These are phyloP conservation scores for Caenorhabditis sulstoni DNA, from an alignment of 2,888 invertebrate species.

Conservation along the genomic window DNA sequence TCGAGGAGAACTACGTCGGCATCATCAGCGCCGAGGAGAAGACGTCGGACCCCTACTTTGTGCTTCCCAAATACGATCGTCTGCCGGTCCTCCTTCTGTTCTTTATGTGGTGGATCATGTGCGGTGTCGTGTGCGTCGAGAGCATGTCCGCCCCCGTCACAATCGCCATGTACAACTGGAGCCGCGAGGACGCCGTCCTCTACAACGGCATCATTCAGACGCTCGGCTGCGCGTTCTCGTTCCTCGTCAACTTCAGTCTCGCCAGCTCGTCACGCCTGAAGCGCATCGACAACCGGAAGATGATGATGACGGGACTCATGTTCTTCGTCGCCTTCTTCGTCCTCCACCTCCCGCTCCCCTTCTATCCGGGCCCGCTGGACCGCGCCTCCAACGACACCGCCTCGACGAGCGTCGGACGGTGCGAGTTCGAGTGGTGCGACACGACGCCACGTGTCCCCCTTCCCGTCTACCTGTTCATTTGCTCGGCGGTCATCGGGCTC, in stretches of 20 bases:
- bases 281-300: constrained; percentile 43
- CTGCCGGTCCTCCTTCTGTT: constrained; percentile 57
- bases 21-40: constrained; percentile 62
- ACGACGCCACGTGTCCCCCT: constrained; percentile 59
- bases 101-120: constrained; percentile 64
- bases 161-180: constrained; percentile 64
- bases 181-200: constrained; percentile 58
- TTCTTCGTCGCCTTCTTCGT: constrained; percentile 56
- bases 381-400: constrained; percentile 5
- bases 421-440: constrained; percentile 60
- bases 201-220: constrained; percentile 66
- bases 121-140: constrained; percentile 59
- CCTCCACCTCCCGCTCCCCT: constrained; percentile 58
- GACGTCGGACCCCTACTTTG: constrained; percentile 57
- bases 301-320: constrained; percentile 41
- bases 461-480: constrained; percentile 45
- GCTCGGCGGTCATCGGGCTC: constrained; percentile 47
- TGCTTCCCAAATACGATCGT: constrained; percentile 65
- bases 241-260: constrained; percentile 48
- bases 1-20: constrained; percentile 65
- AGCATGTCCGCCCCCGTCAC: constrained; percentile 64
- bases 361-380: constrained; percentile 58
- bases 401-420: constrained; percentile 22
- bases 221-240: constrained; percentile 55
- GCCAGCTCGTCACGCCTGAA: constrained; percentile 50